Conservation (phyloP, 2,888 invertebrate species). For the Eretmocerus hayati region DNA sequence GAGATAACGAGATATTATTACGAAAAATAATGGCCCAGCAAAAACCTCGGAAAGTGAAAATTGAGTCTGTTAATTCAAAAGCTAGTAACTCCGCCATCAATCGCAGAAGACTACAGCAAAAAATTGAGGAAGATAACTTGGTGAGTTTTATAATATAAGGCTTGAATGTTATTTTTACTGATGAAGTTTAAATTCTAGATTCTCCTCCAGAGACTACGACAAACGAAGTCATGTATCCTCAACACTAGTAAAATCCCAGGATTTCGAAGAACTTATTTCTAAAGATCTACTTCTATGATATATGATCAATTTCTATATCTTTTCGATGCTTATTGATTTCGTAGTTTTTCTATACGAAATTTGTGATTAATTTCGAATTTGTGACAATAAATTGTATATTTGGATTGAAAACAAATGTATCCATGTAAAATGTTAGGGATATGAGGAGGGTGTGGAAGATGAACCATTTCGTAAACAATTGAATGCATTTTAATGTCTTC, state of each 20-base stretch:
- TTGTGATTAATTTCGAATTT: no score
- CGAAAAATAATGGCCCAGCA: conserved; percentile 45
- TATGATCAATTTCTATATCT: no score
- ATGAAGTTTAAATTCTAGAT: conserved; percentile 28
- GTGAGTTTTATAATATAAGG: conserved; percentile 32
- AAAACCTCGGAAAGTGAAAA: conserved; percentile 28
- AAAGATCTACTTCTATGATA: no score
- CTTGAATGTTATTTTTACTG: not conserved
- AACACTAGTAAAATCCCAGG: conserved; percentile 26
- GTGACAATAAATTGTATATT: no score
- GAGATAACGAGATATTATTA: conserved; percentile 46
- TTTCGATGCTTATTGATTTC: no score
- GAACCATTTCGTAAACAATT: no score
- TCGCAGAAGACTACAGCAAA: conserved; percentile 46
- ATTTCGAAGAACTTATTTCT: conserved; percentile 32
- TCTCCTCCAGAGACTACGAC: conserved; percentile 35
- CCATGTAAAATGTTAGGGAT: no score
- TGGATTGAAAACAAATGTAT: no score
- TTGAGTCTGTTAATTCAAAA: conserved; percentile 23
- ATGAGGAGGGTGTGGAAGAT: no score
- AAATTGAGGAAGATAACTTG: conserved; percentile 51
- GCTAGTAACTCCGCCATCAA: conserved; percentile 48
- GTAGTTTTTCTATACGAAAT: no score
- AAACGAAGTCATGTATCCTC: conserved; percentile 34
- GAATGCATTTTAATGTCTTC: no score